These are phyloP conservation scores for Dendrolimus kikuchii DNA, from an alignment of 1,140 invertebrate species.

Conservation along the genomic window DNA sequence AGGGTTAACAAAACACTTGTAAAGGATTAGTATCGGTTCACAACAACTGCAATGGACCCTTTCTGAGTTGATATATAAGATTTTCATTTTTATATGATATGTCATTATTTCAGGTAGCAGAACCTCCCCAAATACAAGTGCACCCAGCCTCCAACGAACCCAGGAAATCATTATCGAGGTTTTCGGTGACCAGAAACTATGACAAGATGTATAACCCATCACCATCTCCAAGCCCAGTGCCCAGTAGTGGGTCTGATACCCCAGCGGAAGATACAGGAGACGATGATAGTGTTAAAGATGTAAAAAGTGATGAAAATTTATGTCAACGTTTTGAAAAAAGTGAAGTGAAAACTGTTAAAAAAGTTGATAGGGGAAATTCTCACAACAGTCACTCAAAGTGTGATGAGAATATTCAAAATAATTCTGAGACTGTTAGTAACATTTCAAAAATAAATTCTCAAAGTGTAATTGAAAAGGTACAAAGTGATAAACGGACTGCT, in stretches of 20 bases:
- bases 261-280: too few species aligned
- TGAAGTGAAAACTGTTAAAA: too few species aligned
- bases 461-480: too few species aligned
- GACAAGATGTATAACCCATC: constrained; percentile 39
- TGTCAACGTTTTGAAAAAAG: too few species aligned
- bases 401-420: background rate
- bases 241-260: too few species aligned
- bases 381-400: background rate
- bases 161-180: constrained; percentile 39
- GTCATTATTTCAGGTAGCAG: constrained; percentile 37
- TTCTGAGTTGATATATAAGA: too few species aligned
- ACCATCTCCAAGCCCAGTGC: constrained; percentile 17
- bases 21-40: constrained; percentile 1
- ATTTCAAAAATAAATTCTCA: too few species aligned
- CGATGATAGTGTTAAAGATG: too few species aligned
- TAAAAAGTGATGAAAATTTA: too few species aligned
- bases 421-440: background rate
- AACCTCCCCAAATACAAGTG: constrained; percentile 46
- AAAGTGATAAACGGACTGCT: too few species aligned
- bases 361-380: background rate
- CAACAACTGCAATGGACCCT: background rate
- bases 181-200: constrained; percentile 63
- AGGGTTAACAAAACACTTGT: too few species aligned
- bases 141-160: constrained; percentile 26
- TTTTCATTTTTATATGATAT: background rate